Base-by-base conservation (phyloP, 2,113 vertebrate species). In the Dromaius novaehollandiae region DNA sequence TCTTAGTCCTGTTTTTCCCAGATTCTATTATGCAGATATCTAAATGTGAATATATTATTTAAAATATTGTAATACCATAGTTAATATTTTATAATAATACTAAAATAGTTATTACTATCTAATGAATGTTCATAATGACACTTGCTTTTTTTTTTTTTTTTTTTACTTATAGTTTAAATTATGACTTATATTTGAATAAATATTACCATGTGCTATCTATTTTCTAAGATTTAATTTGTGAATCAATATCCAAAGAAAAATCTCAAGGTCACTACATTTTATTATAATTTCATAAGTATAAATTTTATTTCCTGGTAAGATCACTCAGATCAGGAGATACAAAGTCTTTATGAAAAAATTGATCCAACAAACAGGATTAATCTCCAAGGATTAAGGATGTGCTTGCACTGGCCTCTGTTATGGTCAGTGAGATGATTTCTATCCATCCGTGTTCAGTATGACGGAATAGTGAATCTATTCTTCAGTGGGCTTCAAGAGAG, bases 11-110 rank as follows among this genome's bases (percentile, higher is more conserved):
- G 46, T 75, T 94, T 93, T 90, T 71, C 55, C 68, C 56, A 75
- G 17, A 42, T 89, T 84, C 42, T 90, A 7, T 82, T 84, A 84
- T 53, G 30, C 10, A 84, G 34, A 60, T 70, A 58, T 60, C 60
- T 55, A 93, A 75, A 93, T 86, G 66, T 88, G 46, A 94, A 95
- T 77, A 48, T 4, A 86, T 71, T 88, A 78, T 87, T 84, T 7
- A 92, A 92, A 93, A 86, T 89, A 24, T 66, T 90, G 4, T 44
- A 81, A 79, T 56, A 86, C 2, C 18, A 84, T 18, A 51, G 22
- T 61, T 73, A 90, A 84, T 76, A 90, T 69, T 86, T 94, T 86
- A 69, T 71, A 78, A 44, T 69, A 71, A 82, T 60, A 78, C 2
- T 71, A 51, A 96, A 90, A 81, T 58, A 46, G 12, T 71, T 91